Conservation (phyloP, 1,140 invertebrate genomes). For the Ips typographus region DNA sequence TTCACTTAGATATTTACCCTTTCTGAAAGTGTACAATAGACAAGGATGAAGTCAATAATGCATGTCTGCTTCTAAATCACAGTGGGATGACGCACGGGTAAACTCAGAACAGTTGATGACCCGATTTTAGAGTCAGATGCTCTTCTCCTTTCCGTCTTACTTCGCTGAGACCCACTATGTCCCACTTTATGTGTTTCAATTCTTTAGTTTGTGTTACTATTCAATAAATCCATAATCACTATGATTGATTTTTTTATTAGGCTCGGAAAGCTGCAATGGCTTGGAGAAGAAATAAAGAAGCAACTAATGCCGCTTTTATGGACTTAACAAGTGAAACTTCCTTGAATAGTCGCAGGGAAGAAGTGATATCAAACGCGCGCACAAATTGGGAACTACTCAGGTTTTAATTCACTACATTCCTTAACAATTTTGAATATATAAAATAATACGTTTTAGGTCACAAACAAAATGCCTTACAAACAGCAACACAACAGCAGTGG, state of each 20-base stretch:
- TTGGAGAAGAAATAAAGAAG: constrained; percentile 74
- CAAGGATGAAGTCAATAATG: too few species aligned
- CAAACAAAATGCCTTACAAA: constrained; percentile 59
- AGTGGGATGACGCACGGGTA: too few species aligned
- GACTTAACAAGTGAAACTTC: constrained; percentile 67
- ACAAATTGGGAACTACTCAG: constrained; percentile 78
- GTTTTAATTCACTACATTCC: constrained; percentile 4
- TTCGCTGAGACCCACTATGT: too few species aligned
- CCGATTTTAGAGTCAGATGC: too few species aligned
- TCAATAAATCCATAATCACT: too few species aligned
- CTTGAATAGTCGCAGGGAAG: constrained; percentile 67
- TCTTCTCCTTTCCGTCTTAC: too few species aligned
- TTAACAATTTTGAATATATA: not conserved
- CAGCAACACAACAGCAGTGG: constrained; percentile 34
- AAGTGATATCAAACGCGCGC: constrained; percentile 77
- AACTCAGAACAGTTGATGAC: too few species aligned
- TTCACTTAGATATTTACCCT: too few species aligned
- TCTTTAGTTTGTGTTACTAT: too few species aligned
- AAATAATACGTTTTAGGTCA: constrained; percentile 47
- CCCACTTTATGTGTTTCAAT: too few species aligned
- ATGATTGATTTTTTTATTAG: not conserved
- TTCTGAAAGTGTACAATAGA: too few species aligned
- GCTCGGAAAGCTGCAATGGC: constrained; percentile 67
- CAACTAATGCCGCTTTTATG: constrained; percentile 65
- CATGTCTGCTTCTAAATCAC: too few species aligned